These are phyloP conservation scores for Lacerta agilis DNA, from an alignment of 2,797 vertebrate species.

Conservation along the genomic window DNA sequence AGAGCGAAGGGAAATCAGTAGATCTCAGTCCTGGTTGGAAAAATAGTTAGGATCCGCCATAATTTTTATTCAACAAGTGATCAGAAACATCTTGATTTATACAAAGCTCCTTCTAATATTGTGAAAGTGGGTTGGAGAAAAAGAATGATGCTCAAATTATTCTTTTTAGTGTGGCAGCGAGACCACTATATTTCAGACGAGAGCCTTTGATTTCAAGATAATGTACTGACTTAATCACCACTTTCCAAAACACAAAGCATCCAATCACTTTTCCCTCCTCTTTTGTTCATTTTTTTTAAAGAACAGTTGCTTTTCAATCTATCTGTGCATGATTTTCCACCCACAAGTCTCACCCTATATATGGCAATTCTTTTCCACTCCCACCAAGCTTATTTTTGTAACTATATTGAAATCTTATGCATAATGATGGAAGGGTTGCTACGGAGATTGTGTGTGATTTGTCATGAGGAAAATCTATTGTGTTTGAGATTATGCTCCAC, in stretches of 20 bases:
- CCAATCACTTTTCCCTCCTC: slow-evolving; percentile 56
- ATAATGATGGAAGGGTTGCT: slow-evolving; percentile 77
- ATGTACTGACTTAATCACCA: slow-evolving; percentile 75
- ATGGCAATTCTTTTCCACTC: slow-evolving; percentile 59
- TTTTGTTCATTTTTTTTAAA: slow-evolving; percentile 65
- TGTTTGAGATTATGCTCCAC: slow-evolving; percentile 72
- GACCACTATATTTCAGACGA: slow-evolving; percentile 26
- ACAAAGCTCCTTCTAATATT: slow-evolving; percentile 46
- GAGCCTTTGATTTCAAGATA: slow-evolving; percentile 63
- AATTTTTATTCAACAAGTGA: slow-evolving; percentile 25
- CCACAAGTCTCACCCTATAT: slow-evolving; percentile 68
- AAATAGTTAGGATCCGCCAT: neutral
- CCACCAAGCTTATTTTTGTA: slow-evolving; percentile 67
- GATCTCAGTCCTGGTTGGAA: neutral
- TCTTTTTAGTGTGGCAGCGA: slow-evolving; percentile 23
- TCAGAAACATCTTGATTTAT: slow-evolving; percentile 33
- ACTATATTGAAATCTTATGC: slow-evolving; percentile 65
- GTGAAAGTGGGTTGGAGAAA: slow-evolving; percentile 24
- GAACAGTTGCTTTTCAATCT: slow-evolving; percentile 59
- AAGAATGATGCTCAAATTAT: slow-evolving; percentile 45
- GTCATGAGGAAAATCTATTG: slow-evolving; percentile 76
- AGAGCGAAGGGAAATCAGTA: no score
- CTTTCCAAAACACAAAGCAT: slow-evolving; percentile 61
- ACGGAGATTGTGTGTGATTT: slow-evolving; percentile 78
- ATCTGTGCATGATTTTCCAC: slow-evolving; percentile 56